These are phyloP conservation scores for Muscidifurax raptorellus DNA, from an alignment of 1,140 invertebrate species.

Conservation along the genomic window DNA sequence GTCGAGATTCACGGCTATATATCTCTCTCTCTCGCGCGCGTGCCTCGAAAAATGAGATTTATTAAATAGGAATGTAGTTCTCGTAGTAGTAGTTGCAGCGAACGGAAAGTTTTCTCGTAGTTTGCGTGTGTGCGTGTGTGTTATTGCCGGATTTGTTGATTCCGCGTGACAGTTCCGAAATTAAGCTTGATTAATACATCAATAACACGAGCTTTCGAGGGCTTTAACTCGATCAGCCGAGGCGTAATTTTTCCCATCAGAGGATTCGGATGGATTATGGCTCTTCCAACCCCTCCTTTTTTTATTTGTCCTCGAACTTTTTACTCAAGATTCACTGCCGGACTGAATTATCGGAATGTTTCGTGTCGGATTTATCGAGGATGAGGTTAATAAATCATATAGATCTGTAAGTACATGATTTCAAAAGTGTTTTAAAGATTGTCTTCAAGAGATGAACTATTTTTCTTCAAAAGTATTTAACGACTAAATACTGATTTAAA, in stretches of 20 bases:
- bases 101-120: background rate
- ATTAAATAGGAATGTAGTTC: slow-evolving; percentile 16
- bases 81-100: background rate
- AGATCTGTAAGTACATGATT: too few relatives aligned
- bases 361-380: background rate
- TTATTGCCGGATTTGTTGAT: slow-evolving; percentile 6
- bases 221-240: background rate
- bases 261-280: background rate
- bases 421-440: too few relatives aligned
- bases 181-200: slow-evolving; percentile 18
- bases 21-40: background rate
- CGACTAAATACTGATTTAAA: too few relatives aligned
- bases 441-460: too few relatives aligned
- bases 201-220: background rate
- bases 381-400: too few relatives aligned
- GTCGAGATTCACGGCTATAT: slow-evolving; percentile 1
- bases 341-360: background rate
- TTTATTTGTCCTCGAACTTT: background rate
- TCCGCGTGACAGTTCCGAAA: background rate
- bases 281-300: background rate
- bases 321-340: background rate
- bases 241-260: background rate
- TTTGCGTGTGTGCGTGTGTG: too few relatives aligned
- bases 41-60: slow-evolving; percentile 1
- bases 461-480: too few relatives aligned